phyloP scores from a whole-genome alignment of 2,113 vertebrate species.

The Anthoscopus minutus region DNA sequence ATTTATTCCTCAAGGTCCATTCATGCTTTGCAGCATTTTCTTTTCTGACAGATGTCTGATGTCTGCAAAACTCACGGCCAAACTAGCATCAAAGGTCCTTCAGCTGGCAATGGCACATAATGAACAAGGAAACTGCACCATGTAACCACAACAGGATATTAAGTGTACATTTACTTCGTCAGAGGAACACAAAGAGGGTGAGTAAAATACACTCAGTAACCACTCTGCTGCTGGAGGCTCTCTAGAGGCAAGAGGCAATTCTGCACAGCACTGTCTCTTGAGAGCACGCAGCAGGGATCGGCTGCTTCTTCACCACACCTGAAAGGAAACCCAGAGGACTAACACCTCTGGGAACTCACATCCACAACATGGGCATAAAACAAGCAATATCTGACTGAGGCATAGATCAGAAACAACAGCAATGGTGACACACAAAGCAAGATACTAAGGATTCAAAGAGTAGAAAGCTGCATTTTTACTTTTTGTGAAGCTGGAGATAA shows the following conservation, averaged over 20 bases:
- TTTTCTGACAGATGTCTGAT: neutral
- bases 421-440: neutral
- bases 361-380: neutral
- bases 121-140: neutral
- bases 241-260: neutral
- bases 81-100: neutral
- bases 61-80: neutral
- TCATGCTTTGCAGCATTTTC: neutral
- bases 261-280: neutral
- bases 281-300: neutral
- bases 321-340: neutral
- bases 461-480: neutral
- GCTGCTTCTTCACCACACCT: neutral
- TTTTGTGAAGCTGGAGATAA: neutral
- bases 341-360: neutral
- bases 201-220: neutral
- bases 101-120: neutral
- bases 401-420: neutral
- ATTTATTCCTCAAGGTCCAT: neutral
- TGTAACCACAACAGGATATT: neutral
- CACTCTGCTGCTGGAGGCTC: neutral
- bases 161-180: neutral
- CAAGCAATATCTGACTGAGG: neutral
- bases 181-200: neutral
- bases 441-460: neutral